Conservation (phyloP, 92 coral and sea anemone genomes). For the Palythoa caribaeorum region DNA sequence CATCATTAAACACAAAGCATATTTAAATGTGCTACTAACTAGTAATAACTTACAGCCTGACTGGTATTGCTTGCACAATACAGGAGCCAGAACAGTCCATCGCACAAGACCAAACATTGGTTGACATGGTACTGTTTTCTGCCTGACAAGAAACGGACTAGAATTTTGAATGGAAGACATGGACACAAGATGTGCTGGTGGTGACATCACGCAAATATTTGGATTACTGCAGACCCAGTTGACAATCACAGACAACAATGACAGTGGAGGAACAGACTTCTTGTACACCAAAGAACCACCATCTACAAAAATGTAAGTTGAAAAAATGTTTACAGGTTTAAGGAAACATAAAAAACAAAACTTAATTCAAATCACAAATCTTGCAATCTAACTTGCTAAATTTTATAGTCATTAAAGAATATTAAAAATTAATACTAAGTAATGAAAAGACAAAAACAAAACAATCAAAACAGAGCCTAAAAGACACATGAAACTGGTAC, state of each 20-base stretch:
- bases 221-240: constrained; percentile 90
- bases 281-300: constrained; percentile 4
- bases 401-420: too few relatives aligned
- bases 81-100: constrained; percentile 91
- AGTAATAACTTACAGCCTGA: constrained; percentile 23
- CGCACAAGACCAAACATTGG: constrained; percentile 79
- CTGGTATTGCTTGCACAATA: constrained; percentile 43
- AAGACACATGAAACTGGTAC: too few relatives aligned
- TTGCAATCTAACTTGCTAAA: too few relatives aligned
- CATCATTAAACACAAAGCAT: too few relatives aligned
- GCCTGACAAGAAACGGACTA: constrained; percentile 67
- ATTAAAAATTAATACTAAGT: too few relatives aligned
- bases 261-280: constrained; percentile 66
- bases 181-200: constrained; percentile 72
- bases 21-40: too few relatives aligned
- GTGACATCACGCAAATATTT: constrained; percentile 79
- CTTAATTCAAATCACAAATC: too few relatives aligned
- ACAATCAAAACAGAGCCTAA: too few relatives aligned
- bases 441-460: too few relatives aligned
- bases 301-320: constrained; percentile 19
- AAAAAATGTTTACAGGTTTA: neutral
- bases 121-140: constrained; percentile 39
- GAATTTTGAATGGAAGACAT: constrained; percentile 74
- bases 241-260: constrained; percentile 83
- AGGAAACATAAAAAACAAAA: too few relatives aligned